Conservation (phyloP, 2,888 invertebrate species). For the Caenorhabditis panamensis region DNA sequence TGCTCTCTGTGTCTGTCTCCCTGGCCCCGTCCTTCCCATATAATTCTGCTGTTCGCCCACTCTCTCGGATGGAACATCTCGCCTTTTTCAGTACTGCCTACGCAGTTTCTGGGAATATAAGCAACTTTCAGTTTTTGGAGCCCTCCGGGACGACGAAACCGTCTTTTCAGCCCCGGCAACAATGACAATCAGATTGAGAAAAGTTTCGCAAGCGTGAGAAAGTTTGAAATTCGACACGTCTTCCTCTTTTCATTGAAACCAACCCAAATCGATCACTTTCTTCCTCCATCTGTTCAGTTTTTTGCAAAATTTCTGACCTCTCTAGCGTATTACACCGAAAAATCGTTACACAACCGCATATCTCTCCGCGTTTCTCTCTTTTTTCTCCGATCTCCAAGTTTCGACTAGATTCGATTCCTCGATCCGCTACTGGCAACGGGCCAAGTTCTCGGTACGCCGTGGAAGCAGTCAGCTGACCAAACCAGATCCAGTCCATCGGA, state of each 20-base stretch:
- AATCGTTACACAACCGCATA: constrained; percentile 7
- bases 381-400: not conserved
- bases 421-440: not conserved
- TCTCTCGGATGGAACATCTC: not conserved
- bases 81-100: not conserved
- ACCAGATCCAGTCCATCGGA: not conserved
- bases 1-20: constrained; percentile 17
- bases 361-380: not conserved
- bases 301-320: constrained; percentile 1
- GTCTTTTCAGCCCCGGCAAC: not conserved
- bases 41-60: constrained; percentile 11
- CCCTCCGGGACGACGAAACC: too few relatives aligned
- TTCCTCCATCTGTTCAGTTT: not conserved
- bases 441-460: not conserved
- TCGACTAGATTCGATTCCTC: constrained; percentile 1
- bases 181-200: constrained; percentile 5
- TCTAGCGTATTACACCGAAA: not conserved
- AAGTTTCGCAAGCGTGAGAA: constrained; percentile 12
- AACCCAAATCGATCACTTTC: not conserved
- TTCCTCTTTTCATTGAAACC: not conserved
- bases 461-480: not conserved
- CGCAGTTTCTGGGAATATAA: not conserved
- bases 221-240: not conserved
- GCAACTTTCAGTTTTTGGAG: too few relatives aligned
- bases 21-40: constrained; percentile 7